These are phyloP conservation scores for Hypothenemus hampei DNA, from an alignment of 1,140 invertebrate genomes.

Conservation along the genomic window DNA sequence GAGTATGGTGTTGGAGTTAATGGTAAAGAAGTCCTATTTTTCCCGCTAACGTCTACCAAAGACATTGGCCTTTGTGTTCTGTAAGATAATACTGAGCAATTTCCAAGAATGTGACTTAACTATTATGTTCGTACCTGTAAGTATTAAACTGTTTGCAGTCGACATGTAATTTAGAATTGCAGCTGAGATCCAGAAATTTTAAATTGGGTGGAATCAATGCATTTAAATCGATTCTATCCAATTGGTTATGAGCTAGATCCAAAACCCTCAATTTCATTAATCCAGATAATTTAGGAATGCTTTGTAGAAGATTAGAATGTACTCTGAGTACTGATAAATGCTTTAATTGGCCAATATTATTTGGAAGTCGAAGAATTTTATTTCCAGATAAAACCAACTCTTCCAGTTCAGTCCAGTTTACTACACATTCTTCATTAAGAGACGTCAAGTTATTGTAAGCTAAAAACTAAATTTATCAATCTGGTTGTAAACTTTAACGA, in stretches of 20 bases:
- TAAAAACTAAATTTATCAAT: conserved; percentile 35
- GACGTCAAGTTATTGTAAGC: conserved; percentile 73
- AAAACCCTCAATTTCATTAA: conserved; percentile 70
- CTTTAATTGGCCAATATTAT: conserved; percentile 65
- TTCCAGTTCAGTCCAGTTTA: conserved; percentile 71
- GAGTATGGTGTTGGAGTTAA: conserved; percentile 57
- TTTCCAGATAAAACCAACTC: conserved; percentile 80
- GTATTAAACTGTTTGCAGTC: conserved; percentile 74
- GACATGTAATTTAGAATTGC: conserved; percentile 73
- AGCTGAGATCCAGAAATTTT: conserved; percentile 79
- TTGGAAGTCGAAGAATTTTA: conserved; percentile 68
- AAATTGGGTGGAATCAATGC: conserved; percentile 72
- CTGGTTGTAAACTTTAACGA: neutral
- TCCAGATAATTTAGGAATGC: conserved; percentile 69
- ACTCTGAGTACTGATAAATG: conserved; percentile 71
- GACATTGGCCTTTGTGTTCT: conserved; percentile 71
- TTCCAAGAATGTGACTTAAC: neutral
- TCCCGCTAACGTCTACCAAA: conserved; percentile 75
- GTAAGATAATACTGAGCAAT: neutral
- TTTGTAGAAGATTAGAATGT: conserved; percentile 73
- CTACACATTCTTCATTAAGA: conserved; percentile 68
- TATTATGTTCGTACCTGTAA: conserved; percentile 49
- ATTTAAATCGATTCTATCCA: conserved; percentile 71
- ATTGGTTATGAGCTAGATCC: conserved; percentile 78
- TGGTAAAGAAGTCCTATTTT: conserved; percentile 61